phyloP scores from a whole-genome alignment of 2,113 vertebrate species.

The Lota lota region DNA sequence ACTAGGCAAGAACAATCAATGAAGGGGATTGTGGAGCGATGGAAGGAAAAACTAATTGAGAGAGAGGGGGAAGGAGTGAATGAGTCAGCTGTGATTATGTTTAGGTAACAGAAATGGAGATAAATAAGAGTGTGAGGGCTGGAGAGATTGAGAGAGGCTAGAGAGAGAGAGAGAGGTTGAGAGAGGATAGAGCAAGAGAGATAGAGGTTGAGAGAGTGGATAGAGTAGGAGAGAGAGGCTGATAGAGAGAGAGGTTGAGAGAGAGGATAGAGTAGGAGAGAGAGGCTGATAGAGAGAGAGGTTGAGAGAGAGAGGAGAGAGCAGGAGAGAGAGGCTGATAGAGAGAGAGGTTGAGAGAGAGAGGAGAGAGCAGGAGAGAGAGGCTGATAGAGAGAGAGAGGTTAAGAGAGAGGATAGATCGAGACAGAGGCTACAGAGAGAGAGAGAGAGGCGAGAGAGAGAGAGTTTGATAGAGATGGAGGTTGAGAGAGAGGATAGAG shows the following conservation, averaged over 20 bases:
- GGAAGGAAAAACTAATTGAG: slow-evolving; percentile 26
- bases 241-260: background rate
- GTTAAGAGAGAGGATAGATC: too few species aligned
- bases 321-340: background rate
- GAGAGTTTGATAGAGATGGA: too few species aligned
- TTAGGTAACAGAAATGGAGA: background rate
- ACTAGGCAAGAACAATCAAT: slow-evolving; percentile 1
- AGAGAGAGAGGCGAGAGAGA: background rate
- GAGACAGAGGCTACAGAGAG: too few species aligned
- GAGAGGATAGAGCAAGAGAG: background rate
- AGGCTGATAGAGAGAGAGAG: too few species aligned
- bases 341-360: too few species aligned
- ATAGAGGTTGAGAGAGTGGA: background rate
- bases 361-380: too few species aligned
- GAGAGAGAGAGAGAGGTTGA: background rate
- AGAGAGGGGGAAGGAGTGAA: background rate
- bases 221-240: background rate
- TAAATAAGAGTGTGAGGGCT: background rate
- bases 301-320: slow-evolving; percentile 13
- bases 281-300: background rate
- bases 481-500: too few species aligned
- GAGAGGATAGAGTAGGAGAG: background rate
- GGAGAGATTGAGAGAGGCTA: background rate
- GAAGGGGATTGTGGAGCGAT: background rate
- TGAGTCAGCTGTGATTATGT: background rate